phyloP scores from a whole-genome alignment of 2,797 vertebrate genomes.

The Chaenodraco wilsoni region DNA sequence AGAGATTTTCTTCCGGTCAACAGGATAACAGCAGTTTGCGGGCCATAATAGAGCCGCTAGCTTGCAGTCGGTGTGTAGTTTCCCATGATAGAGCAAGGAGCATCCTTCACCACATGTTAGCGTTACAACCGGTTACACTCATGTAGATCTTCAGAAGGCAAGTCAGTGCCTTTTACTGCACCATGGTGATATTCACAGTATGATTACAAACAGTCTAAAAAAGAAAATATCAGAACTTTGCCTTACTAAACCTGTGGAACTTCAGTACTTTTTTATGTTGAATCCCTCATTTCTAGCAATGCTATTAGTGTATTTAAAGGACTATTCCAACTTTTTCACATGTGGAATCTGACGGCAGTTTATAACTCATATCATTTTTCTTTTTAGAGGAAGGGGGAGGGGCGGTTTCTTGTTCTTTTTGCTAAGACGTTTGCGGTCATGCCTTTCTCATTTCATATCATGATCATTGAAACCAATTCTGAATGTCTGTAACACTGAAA shows the following conservation, averaged over 20 bases:
- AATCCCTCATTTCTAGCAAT: slow-evolving; percentile 62
- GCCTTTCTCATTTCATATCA: slow-evolving; percentile 55
- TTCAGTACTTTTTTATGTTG: slow-evolving; percentile 58
- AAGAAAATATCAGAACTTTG: slow-evolving; percentile 64
- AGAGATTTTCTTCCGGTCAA: not conserved
- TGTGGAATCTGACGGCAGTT: slow-evolving; percentile 30
- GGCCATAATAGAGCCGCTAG: slow-evolving; percentile 35
- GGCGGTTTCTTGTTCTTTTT: slow-evolving; percentile 36
- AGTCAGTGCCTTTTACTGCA: slow-evolving; percentile 69
- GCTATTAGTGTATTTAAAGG: slow-evolving; percentile 40
- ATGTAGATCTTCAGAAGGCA: slow-evolving; percentile 67
- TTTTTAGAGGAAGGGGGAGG: slow-evolving; percentile 15
- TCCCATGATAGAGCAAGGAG: slow-evolving; percentile 32
- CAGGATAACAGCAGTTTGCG: slow-evolving; percentile 29
- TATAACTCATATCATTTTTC: slow-evolving; percentile 15
- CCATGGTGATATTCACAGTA: slow-evolving; percentile 44
- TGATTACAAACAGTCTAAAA: slow-evolving; percentile 39
- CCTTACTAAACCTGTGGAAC: slow-evolving; percentile 83
- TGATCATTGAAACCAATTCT: slow-evolving; percentile 42
- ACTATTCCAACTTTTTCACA: slow-evolving; percentile 36
- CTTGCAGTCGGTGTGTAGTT: slow-evolving; percentile 35
- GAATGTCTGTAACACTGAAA: slow-evolving; percentile 73
- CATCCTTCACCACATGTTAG: slow-evolving; percentile 12
- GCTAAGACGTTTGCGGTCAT: slow-evolving; percentile 32
- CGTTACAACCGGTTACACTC: slow-evolving; percentile 24